These are phyloP conservation scores for Archips xylosteana DNA, from an alignment of 2,888 invertebrate species.

Conservation along the genomic window DNA sequence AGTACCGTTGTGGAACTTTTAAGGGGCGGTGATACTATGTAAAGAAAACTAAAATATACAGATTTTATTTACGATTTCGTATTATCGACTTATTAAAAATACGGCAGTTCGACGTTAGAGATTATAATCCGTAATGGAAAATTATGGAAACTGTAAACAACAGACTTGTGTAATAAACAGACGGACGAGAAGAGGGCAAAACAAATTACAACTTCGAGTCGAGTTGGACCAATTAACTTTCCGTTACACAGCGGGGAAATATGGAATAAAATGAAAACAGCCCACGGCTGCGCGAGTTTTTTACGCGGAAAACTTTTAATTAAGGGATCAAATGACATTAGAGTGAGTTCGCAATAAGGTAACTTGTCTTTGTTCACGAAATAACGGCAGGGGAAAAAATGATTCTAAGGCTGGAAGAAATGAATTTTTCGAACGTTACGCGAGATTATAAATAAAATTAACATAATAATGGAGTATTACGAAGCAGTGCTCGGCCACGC, in stretches of 20 bases:
- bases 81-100: conserved; percentile 24
- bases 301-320: conserved; percentile 81
- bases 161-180: conserved; percentile 73
- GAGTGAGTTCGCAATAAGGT: conserved; percentile 76
- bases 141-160: conserved; percentile 67
- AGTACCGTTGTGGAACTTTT: no score
- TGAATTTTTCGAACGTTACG: conserved; percentile 22
- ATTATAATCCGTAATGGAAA: conserved; percentile 52
- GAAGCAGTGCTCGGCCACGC: background rate
- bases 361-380: conserved; percentile 71
- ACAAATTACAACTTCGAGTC: conserved; percentile 81
- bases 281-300: conserved; percentile 69
- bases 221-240: conserved; percentile 84
- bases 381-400: conserved; percentile 57
- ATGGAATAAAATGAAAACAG: conserved; percentile 83
- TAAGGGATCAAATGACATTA: conserved; percentile 85
- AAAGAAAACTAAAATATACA: background rate
- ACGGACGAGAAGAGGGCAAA: conserved; percentile 73
- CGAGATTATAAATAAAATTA: conserved; percentile 31
- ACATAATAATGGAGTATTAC: conserved; percentile 30
- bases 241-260: conserved; percentile 80
- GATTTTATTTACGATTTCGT: background rate
- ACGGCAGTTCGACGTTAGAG: conserved; percentile 26
- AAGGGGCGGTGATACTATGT: no score
- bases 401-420: conserved; percentile 13